Base-by-base conservation (phyloP, 2,113 vertebrate species). In the Pagrus major region DNA sequence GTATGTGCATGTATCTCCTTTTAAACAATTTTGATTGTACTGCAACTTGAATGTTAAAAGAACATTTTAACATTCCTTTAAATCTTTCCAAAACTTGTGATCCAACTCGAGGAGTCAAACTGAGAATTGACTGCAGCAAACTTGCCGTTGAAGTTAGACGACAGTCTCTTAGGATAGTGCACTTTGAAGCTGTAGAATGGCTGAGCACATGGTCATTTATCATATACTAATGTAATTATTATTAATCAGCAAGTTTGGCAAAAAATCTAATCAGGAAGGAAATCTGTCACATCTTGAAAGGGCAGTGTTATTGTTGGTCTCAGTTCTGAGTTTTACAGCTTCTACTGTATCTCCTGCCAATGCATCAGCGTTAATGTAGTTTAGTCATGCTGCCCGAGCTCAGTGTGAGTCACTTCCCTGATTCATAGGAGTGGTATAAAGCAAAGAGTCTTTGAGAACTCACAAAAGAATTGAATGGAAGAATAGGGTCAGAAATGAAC, bases 151-250 rank as follows among this genome's bases (percentile, higher is more conserved):
- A 80, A 72, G 64, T 80, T 63, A 5, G 33, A 56, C 11, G 4
- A 14, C 16, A 10, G n/a, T 64, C 82, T 68, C 78, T 63, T 2
- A 18, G 76, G 83, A 49, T 18, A 11, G 51, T 14, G 12, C 8
- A 6, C 86, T 88, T 88, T 74, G 83, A 88, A 80, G 81, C 47
- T 42, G 23, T 55, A 33, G 35, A 74, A 46, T 76, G 49, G 76
- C 72, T 44, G 20, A 37, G 35, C 20, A 37, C 0, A 2, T 23
- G 56, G 47, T 3, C 37, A 49, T 52, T 42, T 7, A 54, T 59
- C 55, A 55, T 23, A 23, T 52, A 9, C 37, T 21, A 10, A 25
- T 46, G 35, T 65, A 58, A 27, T 39, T 74, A 41, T 44, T 55
- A 47, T 65, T 66, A 39, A 72, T 55, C 59, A 65, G 16, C 5